Conservation (phyloP, 1,140 invertebrate genomes). For the Lepidurus apus region DNA sequence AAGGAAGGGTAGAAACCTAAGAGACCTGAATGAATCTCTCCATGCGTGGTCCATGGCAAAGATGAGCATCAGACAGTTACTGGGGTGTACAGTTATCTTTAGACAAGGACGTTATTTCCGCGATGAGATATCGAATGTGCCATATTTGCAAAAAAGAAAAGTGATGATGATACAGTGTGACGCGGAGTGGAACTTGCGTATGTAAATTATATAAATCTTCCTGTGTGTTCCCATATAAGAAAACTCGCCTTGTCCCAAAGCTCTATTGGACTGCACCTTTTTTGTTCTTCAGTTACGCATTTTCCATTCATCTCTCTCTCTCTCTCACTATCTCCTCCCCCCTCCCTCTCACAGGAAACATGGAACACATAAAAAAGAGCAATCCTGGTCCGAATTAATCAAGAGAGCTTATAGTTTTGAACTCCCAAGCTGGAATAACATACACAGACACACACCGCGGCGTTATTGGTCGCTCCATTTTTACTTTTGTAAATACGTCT, state of each 20-base stretch:
- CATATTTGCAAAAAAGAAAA: background rate
- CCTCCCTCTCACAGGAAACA: background rate
- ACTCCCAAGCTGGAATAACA: background rate
- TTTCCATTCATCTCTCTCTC: background rate
- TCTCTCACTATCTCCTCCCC: background rate
- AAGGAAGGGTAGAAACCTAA: slow-evolving; percentile 1
- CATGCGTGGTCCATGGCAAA: background rate
- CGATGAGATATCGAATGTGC: slow-evolving; percentile 4
- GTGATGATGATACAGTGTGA: background rate
- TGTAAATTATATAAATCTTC: slow-evolving; percentile 22
- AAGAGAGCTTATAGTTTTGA: background rate
- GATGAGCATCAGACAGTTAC: background rate
- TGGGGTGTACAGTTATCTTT: background rate
- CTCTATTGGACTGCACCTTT: background rate
- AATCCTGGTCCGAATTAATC: slow-evolving; percentile 15
- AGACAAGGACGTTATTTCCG: background rate
- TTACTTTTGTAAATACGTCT: background rate
- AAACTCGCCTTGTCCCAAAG: background rate
- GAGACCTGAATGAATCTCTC: slow-evolving; percentile 13
- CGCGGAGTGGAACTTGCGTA: background rate
- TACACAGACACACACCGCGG: background rate
- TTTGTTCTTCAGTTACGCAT: background rate
- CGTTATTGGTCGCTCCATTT: background rate
- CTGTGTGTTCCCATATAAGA: background rate
- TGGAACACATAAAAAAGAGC: background rate